These are phyloP conservation scores for Ceyx margarethae DNA, from an alignment of 2,113 vertebrate species.

Conservation along the genomic window DNA sequence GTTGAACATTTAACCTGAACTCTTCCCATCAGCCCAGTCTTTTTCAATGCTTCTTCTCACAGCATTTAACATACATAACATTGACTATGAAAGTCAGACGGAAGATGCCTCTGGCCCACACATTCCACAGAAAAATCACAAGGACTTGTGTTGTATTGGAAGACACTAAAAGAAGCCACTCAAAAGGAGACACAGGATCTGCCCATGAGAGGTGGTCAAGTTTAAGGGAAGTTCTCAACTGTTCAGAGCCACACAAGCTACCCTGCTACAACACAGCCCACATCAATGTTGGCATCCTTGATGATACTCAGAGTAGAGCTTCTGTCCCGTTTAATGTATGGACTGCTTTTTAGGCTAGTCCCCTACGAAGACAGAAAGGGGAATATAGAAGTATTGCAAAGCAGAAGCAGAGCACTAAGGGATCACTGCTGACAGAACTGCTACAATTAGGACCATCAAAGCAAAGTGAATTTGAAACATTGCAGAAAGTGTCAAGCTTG, in stretches of 20 bases:
- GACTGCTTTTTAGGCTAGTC: neutral
- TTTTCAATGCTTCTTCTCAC: neutral
- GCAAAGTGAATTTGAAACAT: neutral
- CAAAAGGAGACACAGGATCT: neutral
- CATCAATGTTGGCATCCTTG: neutral
- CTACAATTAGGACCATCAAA: neutral
- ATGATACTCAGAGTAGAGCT: neutral
- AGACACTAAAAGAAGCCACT: neutral
- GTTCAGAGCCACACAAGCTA: neutral
- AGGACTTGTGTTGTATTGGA: constrained; percentile 18
- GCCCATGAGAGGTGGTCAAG: neutral
- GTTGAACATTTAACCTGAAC: neutral
- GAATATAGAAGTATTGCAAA: neutral
- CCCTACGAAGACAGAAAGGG: neutral
- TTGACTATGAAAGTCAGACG: neutral
- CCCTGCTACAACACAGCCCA: neutral
- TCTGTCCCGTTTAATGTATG: neutral
- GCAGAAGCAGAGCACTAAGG: neutral
- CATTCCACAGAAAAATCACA: constrained; percentile 1
- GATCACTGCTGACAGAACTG: neutral
- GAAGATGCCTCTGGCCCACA: neutral
- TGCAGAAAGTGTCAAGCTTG: neutral
- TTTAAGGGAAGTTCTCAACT: neutral
- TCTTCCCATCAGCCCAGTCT: neutral
- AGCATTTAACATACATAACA: neutral